Conservation (phyloP, 2,113 vertebrate species). For the Onychostruthus taczanowskii region DNA sequence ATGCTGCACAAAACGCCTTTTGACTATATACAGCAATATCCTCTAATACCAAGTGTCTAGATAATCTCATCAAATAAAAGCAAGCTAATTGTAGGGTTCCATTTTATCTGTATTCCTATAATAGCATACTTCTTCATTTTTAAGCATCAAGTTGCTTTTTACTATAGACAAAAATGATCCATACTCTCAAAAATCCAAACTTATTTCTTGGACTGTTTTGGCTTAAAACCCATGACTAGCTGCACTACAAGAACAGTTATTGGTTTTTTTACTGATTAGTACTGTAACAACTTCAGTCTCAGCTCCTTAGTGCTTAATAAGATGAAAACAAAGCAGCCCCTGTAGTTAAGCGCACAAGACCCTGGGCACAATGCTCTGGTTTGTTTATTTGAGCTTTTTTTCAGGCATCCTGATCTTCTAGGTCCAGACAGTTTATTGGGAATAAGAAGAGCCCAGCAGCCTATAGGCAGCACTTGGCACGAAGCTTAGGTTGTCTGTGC, state of each 20-base stretch:
- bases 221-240: background rate
- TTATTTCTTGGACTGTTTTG: background rate
- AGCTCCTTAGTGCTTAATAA: background rate
- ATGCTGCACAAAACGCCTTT: background rate
- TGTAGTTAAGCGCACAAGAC: background rate
- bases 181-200: background rate
- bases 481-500: background rate
- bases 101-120: background rate
- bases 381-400: background rate
- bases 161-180: background rate
- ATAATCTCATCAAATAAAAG: background rate
- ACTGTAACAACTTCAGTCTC: background rate
- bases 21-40: background rate
- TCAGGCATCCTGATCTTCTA: background rate
- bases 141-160: background rate
- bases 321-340: background rate
- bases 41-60: background rate
- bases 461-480: background rate
- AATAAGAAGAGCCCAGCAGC: background rate
- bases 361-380: background rate
- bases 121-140: background rate
- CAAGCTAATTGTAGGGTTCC: background rate
- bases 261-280: background rate
- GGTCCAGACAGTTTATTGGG: background rate
- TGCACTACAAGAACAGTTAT: background rate